phyloP scores from a whole-genome alignment of 2,888 invertebrate species.

The Rugalucina vietnamica region DNA sequence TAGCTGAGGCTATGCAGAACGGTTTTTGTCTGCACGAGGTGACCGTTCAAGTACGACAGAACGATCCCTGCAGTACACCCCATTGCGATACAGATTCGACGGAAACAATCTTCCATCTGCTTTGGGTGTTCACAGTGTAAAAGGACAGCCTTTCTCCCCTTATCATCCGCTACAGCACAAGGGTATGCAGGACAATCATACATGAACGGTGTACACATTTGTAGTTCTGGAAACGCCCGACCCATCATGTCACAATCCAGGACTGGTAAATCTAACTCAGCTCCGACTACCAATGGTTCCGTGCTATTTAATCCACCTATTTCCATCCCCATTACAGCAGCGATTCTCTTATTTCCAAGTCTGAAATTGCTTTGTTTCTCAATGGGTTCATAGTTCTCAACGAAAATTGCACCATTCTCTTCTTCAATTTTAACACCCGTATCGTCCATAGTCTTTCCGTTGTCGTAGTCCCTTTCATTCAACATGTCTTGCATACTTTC shows the following conservation, averaged over 20 bases:
- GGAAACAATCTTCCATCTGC: constrained; percentile 74
- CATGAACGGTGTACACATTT: constrained; percentile 77
- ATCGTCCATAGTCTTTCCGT: constrained; percentile 56
- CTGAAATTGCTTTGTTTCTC: background rate
- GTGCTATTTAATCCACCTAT: constrained; percentile 80
- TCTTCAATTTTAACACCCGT: constrained; percentile 60
- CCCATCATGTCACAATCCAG: constrained; percentile 82
- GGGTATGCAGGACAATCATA: constrained; percentile 74
- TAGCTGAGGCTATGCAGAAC: constrained; percentile 72
- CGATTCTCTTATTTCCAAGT: constrained; percentile 53
- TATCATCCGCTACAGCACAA: constrained; percentile 71
- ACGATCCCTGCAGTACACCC: constrained; percentile 74
- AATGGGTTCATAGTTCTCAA: constrained; percentile 64
- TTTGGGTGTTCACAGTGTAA: constrained; percentile 70
- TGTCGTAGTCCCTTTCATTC: constrained; percentile 57
- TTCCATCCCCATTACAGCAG: constrained; percentile 75
- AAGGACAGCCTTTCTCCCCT: constrained; percentile 71
- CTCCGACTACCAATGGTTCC: constrained; percentile 76
- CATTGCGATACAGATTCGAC: constrained; percentile 74
- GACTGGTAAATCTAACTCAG: constrained; percentile 75
- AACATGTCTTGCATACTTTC: constrained; percentile 68
- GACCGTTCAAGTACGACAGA: constrained; percentile 59
- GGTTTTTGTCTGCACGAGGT: constrained; percentile 63
- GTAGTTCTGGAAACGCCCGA: constrained; percentile 80
- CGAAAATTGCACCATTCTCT: constrained; percentile 63